These are phyloP conservation scores for Tyria jacobaeae DNA, from an alignment of 2,888 invertebrate genomes.

Conservation along the genomic window DNA sequence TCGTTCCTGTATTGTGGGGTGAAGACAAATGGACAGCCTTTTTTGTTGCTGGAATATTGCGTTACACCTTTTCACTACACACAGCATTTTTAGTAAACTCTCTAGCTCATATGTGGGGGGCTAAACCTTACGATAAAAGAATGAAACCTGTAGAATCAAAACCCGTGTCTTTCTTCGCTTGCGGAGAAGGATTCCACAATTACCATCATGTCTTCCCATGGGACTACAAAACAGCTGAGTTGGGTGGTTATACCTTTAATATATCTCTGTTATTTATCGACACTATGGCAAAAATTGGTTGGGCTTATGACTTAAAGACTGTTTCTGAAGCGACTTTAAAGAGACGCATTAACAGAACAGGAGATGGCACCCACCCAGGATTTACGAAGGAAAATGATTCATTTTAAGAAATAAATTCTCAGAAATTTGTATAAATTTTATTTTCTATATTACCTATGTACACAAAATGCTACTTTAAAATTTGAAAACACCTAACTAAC, in stretches of 20 bases:
- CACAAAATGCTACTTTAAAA: too few relatives aligned
- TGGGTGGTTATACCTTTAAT: not conserved
- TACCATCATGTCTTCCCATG: not conserved
- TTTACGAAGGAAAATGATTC: not conserved
- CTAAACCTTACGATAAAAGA: too few relatives aligned
- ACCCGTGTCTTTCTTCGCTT: too few relatives aligned
- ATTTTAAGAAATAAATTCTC: not conserved
- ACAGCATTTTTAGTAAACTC: too few relatives aligned
- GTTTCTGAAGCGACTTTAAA: not conserved
- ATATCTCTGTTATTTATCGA: constrained; percentile 21
- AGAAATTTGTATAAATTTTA: not conserved
- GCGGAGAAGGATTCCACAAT: too few relatives aligned
- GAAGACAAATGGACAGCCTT: too few relatives aligned
- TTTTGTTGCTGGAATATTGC: too few relatives aligned
- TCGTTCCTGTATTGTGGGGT: too few relatives aligned
- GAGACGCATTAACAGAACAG: constrained; percentile 2
- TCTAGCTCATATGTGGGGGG: too few relatives aligned
- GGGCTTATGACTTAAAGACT: constrained; percentile 12
- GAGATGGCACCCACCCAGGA: constrained; percentile 6
- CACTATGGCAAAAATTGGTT: constrained; percentile 78
- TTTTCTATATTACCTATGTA: not conserved
- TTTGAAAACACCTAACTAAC: too few relatives aligned
- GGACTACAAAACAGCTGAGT: not conserved
- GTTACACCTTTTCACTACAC: too few relatives aligned
- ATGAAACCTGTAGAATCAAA: too few relatives aligned